phyloP scores from a whole-genome alignment of 2,797 vertebrate species.

The Odontamblyopus rebecca region DNA sequence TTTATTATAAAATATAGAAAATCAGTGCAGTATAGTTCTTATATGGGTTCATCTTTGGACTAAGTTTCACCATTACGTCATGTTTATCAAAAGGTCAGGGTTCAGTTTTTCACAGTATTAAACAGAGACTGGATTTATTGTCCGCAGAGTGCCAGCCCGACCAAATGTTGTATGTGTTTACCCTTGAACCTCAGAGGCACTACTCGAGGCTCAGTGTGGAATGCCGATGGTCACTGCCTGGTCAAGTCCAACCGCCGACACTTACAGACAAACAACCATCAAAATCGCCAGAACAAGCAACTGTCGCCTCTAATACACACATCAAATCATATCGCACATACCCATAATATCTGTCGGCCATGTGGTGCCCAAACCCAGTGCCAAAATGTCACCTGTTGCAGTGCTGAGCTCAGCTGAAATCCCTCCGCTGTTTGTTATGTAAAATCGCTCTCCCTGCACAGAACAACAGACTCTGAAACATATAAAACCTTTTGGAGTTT shows the following conservation, averaged over 20 bases:
- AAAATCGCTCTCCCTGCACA: conserved; percentile 21
- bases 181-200: conserved; percentile 60
- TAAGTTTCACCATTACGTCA: too few relatives aligned
- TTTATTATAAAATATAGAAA: too few relatives aligned
- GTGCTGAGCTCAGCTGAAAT: conserved; percentile 36
- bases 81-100: neutral
- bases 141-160: conserved; percentile 31
- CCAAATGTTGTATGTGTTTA: conserved; percentile 63
- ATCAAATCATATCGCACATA: conserved; percentile 49
- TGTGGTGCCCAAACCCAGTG: conserved; percentile 43
- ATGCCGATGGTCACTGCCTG: conserved; percentile 51
- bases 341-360: conserved; percentile 45
- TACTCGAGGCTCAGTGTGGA: conserved; percentile 65
- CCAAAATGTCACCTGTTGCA: conserved; percentile 33
- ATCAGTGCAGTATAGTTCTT: too few relatives aligned
- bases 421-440: conserved; percentile 40
- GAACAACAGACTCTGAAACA: neutral
- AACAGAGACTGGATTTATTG: conserved; percentile 19
- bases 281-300: conserved; percentile 37
- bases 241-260: conserved; percentile 45
- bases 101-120: neutral
- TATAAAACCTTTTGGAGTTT: conserved; percentile 24
- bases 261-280: conserved; percentile 36
- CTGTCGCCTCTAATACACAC: conserved; percentile 40
- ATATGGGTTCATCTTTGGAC: too few relatives aligned